phyloP scores from a whole-genome alignment of 1,140 invertebrate genomes.

The roundworm (Caenorhabditis elegans) region WBcel235 BX284603.4:3748501-3749000 shows the following conservation, averaged over 20 bases:
- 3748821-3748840: conserved; percentile 73
- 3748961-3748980: too few relatives aligned
- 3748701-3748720: conserved; percentile 56
- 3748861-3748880: conserved; percentile 20
- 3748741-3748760: conserved; percentile 29
- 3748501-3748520: conserved; percentile 54
- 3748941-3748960: conserved; percentile 67
- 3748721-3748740: background rate
- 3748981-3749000: too few relatives aligned
- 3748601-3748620: conserved; percentile 79
- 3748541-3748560: conserved; percentile 63
- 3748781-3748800: conserved; percentile 62
- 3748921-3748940: conserved; percentile 75
- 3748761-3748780: conserved; percentile 62
- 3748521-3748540: conserved; percentile 62
- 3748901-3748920: conserved; percentile 74
- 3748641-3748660: conserved; percentile 85
- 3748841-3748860: conserved; percentile 76
- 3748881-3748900: conserved; percentile 70
- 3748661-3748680: conserved; percentile 81
- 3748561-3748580: conserved; percentile 65
- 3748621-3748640: conserved; percentile 81
- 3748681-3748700: conserved; percentile 85
- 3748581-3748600: conserved; percentile 69
- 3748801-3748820: conserved; percentile 74